Evolutionary conservation across 1,140 invertebrate genomes (phyloP).

Genomic region (Phortica variegata): DNA sequence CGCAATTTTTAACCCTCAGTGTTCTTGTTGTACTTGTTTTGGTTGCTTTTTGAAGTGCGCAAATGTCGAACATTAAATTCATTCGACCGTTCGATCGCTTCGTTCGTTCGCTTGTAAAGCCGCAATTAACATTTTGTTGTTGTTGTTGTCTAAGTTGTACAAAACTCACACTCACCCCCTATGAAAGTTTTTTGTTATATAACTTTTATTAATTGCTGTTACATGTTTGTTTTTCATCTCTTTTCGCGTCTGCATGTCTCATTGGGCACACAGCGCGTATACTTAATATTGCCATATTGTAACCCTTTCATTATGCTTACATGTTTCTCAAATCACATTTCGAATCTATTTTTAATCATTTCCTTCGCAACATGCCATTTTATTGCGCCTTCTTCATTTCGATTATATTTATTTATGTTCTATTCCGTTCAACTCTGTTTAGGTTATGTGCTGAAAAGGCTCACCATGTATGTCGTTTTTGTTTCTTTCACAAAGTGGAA

Average conservation of each 20-base stretch:
- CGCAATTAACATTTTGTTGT: slow-evolving; percentile 43
- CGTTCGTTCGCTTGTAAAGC: slow-evolving; percentile 46
- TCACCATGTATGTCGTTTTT: no score
- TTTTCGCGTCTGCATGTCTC: slow-evolving; percentile 2
- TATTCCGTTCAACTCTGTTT: no score
- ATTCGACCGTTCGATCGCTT: slow-evolving; percentile 12
- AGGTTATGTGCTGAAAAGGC: no score
- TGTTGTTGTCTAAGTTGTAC: neutral
- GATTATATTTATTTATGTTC: no score
- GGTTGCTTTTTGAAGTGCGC: no score
- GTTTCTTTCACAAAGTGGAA: slow-evolving; percentile 1
- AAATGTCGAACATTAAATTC: slow-evolving; percentile 27
- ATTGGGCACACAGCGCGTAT: slow-evolving; percentile 34
- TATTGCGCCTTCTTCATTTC: slow-evolving; percentile 22
- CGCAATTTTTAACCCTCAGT: no score
- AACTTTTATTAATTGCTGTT: slow-evolving; percentile 56
- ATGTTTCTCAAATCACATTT: slow-evolving; percentile 34
- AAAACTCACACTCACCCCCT: slow-evolving; percentile 3
- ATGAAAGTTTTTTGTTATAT: slow-evolving; percentile 22
- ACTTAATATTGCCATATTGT: slow-evolving; percentile 28
- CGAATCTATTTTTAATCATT: no score
- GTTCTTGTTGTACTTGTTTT: no score
- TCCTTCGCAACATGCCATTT: slow-evolving; percentile 37
- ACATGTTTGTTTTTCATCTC: slow-evolving; percentile 19
- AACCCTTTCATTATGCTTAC: slow-evolving; percentile 16